Base-by-base conservation (phyloP, 1,140 invertebrate genomes). In the Pogonus chalceus region DNA sequence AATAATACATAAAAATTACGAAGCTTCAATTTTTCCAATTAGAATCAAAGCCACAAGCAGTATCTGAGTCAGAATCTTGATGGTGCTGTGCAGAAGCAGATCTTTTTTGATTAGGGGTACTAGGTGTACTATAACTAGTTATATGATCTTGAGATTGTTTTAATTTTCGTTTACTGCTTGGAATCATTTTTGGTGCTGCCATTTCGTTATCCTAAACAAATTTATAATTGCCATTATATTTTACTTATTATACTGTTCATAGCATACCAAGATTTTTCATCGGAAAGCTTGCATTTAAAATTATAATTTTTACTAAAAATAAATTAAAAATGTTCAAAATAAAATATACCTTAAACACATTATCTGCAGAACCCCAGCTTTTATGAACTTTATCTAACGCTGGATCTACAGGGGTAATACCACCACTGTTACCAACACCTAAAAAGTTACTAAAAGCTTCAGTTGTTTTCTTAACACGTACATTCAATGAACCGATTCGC, bases 371-470 rank as follows among this genome's bases (percentile, higher is more conserved):
- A 20, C 89, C 89, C 88, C 88, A 92, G 1, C 78, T 81, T 71
- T 92, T 91, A 61, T 87, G 82, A 16, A 88, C 72, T 66, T 82
- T 80, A 26, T 81, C 78, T 1, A 56, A 50, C 9, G 58, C 54
- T 0, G 59, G 49, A 49, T 70, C 66, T 7, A 60, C 56, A 4
- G 66, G 59, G 54, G 46, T 66, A 2, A 68, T 52, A 16, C 57
- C 72, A 24, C 74, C 72, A 55, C 70, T 64, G 49, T 75, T 76
- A 50, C 71, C 72, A 58, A 87, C 86, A 58, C 87, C 87, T 59
- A 90, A 74, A 66, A 90, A 89, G 64, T 90, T 88, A 71, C 88
- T 91, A 75, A 91, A 90, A 1, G 88, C 87, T 66, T 91, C 88
- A 39, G 88, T 91, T 21, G 90, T 92, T 69, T 88, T 89, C 74